These are phyloP conservation scores for Shargacucullia verbasci DNA, from an alignment of 2,888 invertebrate genomes.

Conservation along the genomic window DNA sequence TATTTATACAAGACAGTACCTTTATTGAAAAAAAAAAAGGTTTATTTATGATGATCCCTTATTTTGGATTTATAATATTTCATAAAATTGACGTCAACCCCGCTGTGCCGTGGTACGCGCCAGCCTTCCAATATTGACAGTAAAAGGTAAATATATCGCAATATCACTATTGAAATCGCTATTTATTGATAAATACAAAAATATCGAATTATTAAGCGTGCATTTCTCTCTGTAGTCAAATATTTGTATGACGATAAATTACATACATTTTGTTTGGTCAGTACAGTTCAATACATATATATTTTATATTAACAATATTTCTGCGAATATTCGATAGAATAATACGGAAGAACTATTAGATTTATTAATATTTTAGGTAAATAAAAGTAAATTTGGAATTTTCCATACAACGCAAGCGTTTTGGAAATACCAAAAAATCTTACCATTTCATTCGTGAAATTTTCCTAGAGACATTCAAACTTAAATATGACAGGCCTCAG, in stretches of 20 bases:
- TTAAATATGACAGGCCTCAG: too few relatives aligned
- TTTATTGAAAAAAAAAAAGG: too few relatives aligned
- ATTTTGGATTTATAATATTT: constrained; percentile 3
- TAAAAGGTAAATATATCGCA: background rate
- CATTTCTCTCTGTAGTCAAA: constrained; percentile 31
- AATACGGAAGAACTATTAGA: too few relatives aligned
- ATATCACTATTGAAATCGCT: constrained; percentile 16
- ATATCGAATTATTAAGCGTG: constrained; percentile 34
- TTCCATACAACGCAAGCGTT: too few relatives aligned
- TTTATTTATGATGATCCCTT: too few relatives aligned
- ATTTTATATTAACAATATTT: background rate
- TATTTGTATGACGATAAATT: constrained; percentile 11
- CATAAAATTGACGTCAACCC: background rate
- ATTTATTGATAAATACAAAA: constrained; percentile 42
- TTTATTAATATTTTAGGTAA: too few relatives aligned
- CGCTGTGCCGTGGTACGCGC: constrained; percentile 13
- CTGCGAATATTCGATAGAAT: background rate
- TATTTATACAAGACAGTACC: too few relatives aligned
- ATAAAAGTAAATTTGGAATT: too few relatives aligned
- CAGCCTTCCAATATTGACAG: constrained; percentile 31
- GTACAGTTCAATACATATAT: background rate
- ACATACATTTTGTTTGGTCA: constrained; percentile 18
- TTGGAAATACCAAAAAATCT: too few relatives aligned
- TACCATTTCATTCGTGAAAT: too few relatives aligned
- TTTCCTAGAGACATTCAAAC: too few relatives aligned